Evolutionary conservation across 2,888 invertebrate genomes (phyloP).

Genomic region (Geotrupes spiniger): DNA sequence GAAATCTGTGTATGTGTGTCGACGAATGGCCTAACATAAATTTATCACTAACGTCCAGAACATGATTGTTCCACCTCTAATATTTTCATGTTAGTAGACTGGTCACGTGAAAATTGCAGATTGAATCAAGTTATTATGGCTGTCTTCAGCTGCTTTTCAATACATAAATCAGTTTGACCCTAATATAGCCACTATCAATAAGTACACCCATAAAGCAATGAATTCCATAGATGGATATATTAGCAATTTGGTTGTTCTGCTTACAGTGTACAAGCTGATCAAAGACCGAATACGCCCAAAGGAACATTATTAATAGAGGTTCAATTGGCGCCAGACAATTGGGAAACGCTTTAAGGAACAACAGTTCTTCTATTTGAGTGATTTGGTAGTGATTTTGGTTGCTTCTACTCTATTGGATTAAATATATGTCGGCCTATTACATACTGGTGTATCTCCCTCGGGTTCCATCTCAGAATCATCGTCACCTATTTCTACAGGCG

Average conservation of each 20-base stretch:
- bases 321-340: background rate
- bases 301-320: background rate
- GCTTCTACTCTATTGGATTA: too few relatives aligned
- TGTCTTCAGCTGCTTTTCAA: slow-evolving; percentile 30
- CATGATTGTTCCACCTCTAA: slow-evolving; percentile 31
- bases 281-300: background rate
- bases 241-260: background rate
- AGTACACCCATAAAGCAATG: slow-evolving; percentile 26
- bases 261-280: background rate
- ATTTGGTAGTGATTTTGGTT: too few relatives aligned
- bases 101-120: slow-evolving; percentile 29
- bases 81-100: slow-evolving; percentile 30
- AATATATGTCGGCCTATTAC: too few relatives aligned
- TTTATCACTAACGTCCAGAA: slow-evolving; percentile 25
- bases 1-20: slow-evolving; percentile 18
- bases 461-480: background rate
- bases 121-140: slow-evolving; percentile 27
- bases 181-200: slow-evolving; percentile 28
- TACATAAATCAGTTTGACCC: slow-evolving; percentile 31
- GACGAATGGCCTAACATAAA: slow-evolving; percentile 31
- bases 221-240: slow-evolving; percentile 3
- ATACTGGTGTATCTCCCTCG: too few relatives aligned
- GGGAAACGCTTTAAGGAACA: too few relatives aligned
- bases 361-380: too few relatives aligned
- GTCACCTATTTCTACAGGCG: background rate